These are phyloP conservation scores for Isaurus tuberculatus DNA, from an alignment of 92 coral and sea anemone species.

Conservation along the genomic window DNA sequence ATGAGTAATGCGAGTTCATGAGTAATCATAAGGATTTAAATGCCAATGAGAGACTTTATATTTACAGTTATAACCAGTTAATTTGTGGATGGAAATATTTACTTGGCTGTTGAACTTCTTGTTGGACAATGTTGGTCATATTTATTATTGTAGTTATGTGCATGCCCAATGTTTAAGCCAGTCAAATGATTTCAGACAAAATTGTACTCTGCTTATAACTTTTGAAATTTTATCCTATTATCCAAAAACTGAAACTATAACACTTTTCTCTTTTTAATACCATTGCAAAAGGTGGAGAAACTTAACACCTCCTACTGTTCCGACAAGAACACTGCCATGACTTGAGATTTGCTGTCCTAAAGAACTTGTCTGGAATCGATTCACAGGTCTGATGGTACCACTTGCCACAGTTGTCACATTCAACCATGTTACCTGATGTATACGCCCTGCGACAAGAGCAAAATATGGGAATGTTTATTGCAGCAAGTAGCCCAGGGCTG, in stretches of 20 bases:
- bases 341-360: not conserved
- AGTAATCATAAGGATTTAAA: not conserved
- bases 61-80: not conserved
- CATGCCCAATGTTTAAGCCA: not conserved
- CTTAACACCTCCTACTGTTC: not conserved
- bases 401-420: constrained; percentile 30
- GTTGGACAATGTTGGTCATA: not conserved
- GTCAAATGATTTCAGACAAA: not conserved
- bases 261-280: not conserved
- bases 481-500: constrained; percentile 25
- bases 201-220: not conserved
- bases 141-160: not conserved
- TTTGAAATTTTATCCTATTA: not conserved
- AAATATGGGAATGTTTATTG: constrained; percentile 6
- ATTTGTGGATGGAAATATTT: not conserved
- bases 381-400: constrained; percentile 39
- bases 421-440: constrained; percentile 27
- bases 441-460: constrained; percentile 6
- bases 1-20: not conserved
- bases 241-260: not conserved
- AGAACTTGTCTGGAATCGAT: constrained; percentile 17
- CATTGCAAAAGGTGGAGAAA: not conserved
- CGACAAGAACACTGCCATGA: constrained; percentile 13
- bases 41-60: not conserved
- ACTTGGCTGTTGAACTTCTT: not conserved